These are phyloP conservation scores for Tolmerus cingulatus DNA, from an alignment of 2,888 invertebrate genomes.

Conservation along the genomic window DNA sequence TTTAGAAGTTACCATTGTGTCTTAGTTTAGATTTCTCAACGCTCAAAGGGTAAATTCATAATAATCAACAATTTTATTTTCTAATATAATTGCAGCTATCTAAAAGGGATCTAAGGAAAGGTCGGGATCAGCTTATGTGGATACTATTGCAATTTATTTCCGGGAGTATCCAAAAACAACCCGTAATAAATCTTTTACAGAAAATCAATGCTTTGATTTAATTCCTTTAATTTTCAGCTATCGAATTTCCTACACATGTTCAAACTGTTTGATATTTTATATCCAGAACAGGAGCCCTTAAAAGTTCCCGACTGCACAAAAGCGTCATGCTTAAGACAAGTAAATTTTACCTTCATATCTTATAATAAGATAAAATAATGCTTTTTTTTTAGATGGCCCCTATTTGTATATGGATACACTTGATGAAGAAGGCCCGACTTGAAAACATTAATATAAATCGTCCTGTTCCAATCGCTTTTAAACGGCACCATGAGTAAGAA, in stretches of 20 bases:
- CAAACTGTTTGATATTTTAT: conserved; percentile 88
- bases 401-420: conserved; percentile 96
- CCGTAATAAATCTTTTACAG: conserved; percentile 65
- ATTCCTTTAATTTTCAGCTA: conserved; percentile 64
- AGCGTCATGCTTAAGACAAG: conserved; percentile 69
- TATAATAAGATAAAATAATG: not conserved
- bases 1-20: too few species aligned
- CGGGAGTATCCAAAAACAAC: conserved; percentile 94
- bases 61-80: not conserved
- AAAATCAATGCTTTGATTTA: not conserved
- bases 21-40: not conserved
- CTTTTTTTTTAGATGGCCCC: conserved; percentile 78
- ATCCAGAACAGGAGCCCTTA: conserved; percentile 89
- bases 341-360: conserved; percentile 20
- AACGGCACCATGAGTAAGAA: conserved; percentile 82
- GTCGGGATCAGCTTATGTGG: conserved; percentile 99
- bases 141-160: conserved; percentile 95
- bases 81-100: conserved; percentile 66
- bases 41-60: not conserved
- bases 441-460: conserved; percentile 81
- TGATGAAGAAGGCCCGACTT: conserved; percentile 90
- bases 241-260: conserved; percentile 89
- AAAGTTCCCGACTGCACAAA: conserved; percentile 89
- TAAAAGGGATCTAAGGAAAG: conserved; percentile 83
- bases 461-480: conserved; percentile 81